Base-by-base conservation (phyloP, 2,113 vertebrate genomes). In the Caloenas nicobarica region DNA sequence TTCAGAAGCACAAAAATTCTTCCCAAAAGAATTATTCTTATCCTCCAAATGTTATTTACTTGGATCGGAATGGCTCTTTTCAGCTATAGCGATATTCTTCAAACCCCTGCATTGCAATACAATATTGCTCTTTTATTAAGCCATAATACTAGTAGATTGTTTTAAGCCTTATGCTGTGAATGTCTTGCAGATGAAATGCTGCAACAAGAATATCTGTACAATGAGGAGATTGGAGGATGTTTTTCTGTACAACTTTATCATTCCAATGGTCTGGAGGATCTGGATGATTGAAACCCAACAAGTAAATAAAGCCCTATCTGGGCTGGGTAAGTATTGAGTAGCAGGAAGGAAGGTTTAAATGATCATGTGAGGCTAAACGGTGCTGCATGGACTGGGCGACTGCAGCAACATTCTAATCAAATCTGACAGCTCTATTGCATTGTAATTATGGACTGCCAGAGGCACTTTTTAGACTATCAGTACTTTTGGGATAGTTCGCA, bases 401-500 rank as follows among this genome's bases (percentile, higher is more conserved):
- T 85, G 95, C 95, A 86, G 72, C 28, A 58, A 80, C 80, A 42
- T 73, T 81, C 87, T 92, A 83, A 97, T 95, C 83, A 94, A 88
- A 82, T 24, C 89, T 93, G 96, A 89, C 95, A 95, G 79, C 81
- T 79, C 94, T 80, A 29, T 48, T 79, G 88, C 96, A 91, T 93
- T 77, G 8, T 91, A 79, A 98, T 97, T 95, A 95, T 54, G 81
- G 79, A 60, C 53, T 57, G 96, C 97, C 96, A 83, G 91, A 60
- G 95, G 97, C 71, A 2, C 88, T 94, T 89, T 70, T 95, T 60
- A 90, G 91, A 34, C 95, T 77, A 65, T 54, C 72, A 84, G 94
- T 57, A 26, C 93, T 93, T 87, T 77, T 92, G 96, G 96, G 96
- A 89, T 91, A 86, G 86, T 97, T 97, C 95, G 96, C 95, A 91